Evolutionary conservation across 2,888 invertebrate species (phyloP), one percentile per base, ranked within the genome.

Genomic region (Latheticus oryzae): DNA sequence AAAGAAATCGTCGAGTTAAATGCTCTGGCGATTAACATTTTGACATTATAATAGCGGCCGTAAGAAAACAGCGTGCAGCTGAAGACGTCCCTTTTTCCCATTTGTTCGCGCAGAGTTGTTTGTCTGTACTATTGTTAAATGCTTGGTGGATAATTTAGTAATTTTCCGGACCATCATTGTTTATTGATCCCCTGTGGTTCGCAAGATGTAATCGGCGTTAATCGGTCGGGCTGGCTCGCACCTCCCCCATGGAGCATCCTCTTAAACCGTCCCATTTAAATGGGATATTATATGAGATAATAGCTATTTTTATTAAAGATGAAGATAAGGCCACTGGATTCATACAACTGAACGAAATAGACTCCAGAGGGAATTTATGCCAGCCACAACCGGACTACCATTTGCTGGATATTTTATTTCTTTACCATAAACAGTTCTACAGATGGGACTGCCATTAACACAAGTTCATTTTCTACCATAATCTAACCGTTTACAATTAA

Each of bases 131-230:
- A 67, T 67, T 68, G 68, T 68, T 68, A 64, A 67, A 65, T 67
- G 65, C 60, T 67, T 66, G 64, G 66, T 64, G 69, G 70, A 71
- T 73, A 73, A 72, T 74, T 74, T 72, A 73, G 73, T 76, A 75
- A 76, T 76, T 74, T 74, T 71, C 73, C 66, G 67, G 69, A 65
- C 70, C 68, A 70, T 75, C 73, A 75, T 75, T 76, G 75, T 76
- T 75, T 74, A 75, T 74, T 69, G 77, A 69, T 71, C 70, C 64
- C 77, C 75, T 70, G 76, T 65, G 59, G 76, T 63, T 71, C 62
- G 61, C 67, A 62, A 72, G 73, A 75, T 75, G 75, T 76, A 77
- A 77, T 75, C 75, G 74, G 71, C 70, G 73, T 73, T 76, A 77
- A 77, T 76, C 74, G 75, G 69, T 58, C 66, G 68, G 65, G 66